Base-by-base conservation (phyloP, 1,140 invertebrate species). In the Procambarus virginalis region DNA sequence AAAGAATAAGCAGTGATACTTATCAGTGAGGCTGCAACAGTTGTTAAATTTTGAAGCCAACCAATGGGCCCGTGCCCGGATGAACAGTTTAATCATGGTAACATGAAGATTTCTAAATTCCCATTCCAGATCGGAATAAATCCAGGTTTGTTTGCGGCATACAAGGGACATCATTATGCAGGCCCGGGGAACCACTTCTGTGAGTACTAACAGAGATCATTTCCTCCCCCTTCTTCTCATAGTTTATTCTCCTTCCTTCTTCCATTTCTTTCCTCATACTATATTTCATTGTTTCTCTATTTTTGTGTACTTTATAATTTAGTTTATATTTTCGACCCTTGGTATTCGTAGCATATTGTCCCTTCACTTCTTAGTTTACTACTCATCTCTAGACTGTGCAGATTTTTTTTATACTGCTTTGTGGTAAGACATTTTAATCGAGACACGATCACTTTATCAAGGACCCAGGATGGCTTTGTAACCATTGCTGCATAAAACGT, bases 101-200 rank as follows among this genome's bases (percentile, higher is more conserved):
- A 90, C 89, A 90, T 90, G 89, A 90, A 90, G 89, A 90, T 90
- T 86, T 90, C 89, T 79, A 88, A 88, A 87, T 91, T 91, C 85
- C 86, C 86, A 58, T 91, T 84, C 93, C 95, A 99, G 98, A 97
- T 99, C 94, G 98, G 98, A 91, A 99, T 99, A 92, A 99, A 99
- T 95, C 98, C 98, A 70, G 98, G 98, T 3, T 94, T 99, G 92
- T 98, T 98, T 95, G 98, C 98, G 85, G 98, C 98, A 82, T 99
- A 98, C 94, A 98, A 99, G 94, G 98, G 98, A 10, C 98, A 99
- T 94, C 98, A 99, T 94, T 99, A 99, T 95, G 98, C 98, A 77
- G 98, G 98, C 81, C 98, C 98, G 84, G 98, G 98, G 58, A 99
- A 99, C 95, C 98, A 99, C 95, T 99, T 99, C 94, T 99, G 98